Conservation (phyloP, 2,113 vertebrate genomes). For the Rhea americana region DNA sequence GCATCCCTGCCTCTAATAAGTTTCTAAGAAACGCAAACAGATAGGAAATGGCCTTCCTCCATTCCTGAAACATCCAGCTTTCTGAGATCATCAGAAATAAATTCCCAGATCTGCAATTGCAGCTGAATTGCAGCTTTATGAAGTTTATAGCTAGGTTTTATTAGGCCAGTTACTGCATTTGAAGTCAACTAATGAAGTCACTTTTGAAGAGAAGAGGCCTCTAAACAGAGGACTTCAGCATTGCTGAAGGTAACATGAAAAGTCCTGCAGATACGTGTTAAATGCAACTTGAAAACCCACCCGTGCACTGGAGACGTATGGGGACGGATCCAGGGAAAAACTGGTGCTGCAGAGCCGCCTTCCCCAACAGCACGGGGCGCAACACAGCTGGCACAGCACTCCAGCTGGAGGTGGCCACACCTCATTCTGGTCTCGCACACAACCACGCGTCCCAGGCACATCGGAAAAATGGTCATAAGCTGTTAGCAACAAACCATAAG, state of each 20-base stretch:
- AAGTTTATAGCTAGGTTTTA: background rate
- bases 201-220: background rate
- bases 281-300: background rate
- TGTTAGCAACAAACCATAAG: background rate
- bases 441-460: background rate
- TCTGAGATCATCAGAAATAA: background rate
- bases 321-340: background rate
- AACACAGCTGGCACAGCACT: background rate
- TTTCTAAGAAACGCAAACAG: background rate
- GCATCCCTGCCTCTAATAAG: background rate
- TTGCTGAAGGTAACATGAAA: background rate
- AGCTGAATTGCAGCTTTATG: background rate
- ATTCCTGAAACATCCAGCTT: background rate
- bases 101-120: background rate
- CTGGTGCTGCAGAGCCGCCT: background rate
- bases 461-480: background rate
- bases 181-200: background rate
- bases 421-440: background rate
- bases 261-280: background rate
- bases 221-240: background rate
- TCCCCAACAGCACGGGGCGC: fast-evolving
- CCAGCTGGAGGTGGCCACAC: background rate
- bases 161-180: background rate
- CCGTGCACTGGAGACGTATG: background rate
- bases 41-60: background rate